Conservation (phyloP, 2,797 vertebrate genomes). For the Prunella strophiata region DNA sequence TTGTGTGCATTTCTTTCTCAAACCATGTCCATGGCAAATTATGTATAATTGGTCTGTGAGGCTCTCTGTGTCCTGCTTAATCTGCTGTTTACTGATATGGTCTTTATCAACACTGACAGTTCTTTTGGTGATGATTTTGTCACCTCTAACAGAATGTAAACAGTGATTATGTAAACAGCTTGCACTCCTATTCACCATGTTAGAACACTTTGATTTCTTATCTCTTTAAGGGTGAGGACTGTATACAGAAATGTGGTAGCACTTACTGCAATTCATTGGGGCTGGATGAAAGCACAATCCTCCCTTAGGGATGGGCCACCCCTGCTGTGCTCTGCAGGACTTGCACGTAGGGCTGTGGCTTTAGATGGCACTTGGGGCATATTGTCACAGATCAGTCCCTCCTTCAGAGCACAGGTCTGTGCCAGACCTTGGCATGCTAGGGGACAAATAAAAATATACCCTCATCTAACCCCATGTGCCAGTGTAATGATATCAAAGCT, state of each 20-base stretch:
- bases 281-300: neutral
- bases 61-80: constrained; percentile 51
- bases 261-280: neutral
- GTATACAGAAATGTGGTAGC: neutral
- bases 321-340: neutral
- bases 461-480: neutral
- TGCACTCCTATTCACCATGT: neutral
- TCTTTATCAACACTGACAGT: constrained; percentile 42
- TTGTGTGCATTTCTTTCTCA: constrained; percentile 45
- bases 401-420: neutral
- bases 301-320: neutral
- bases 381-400: neutral
- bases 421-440: neutral
- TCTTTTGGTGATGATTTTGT: constrained; percentile 35
- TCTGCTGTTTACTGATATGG: constrained; percentile 55
- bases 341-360: neutral
- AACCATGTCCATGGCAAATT: constrained; percentile 56
- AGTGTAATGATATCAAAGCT: neutral
- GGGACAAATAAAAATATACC: neutral
- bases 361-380: neutral
- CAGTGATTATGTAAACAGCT: constrained; percentile 46
- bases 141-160: constrained; percentile 54
- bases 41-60: constrained; percentile 51
- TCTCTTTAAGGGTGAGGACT: constrained; percentile 5
- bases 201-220: constrained; percentile 8